These are phyloP conservation scores for Xenopus petersii DNA, from an alignment of 2,797 vertebrate species.

Conservation along the genomic window DNA sequence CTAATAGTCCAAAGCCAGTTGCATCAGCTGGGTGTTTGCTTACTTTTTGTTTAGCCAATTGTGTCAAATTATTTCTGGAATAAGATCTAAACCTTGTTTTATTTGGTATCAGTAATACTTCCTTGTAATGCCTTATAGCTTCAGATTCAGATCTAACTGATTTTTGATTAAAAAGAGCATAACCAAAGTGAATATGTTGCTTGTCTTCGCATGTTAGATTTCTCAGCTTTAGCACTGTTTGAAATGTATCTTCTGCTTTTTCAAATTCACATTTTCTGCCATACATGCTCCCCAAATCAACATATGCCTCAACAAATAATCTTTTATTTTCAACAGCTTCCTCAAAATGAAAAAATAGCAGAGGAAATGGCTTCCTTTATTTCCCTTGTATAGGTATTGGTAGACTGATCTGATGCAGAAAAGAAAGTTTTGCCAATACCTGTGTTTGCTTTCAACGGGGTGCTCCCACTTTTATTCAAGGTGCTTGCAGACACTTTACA, in stretches of 20 bases:
- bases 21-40: constrained; percentile 42
- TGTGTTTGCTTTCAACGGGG: too few relatives aligned
- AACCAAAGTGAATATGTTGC: constrained; percentile 52
- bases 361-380: neutral
- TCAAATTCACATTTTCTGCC: constrained; percentile 13
- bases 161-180: constrained; percentile 59
- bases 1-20: constrained; percentile 56
- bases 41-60: constrained; percentile 53
- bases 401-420: too few relatives aligned
- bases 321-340: constrained; percentile 25
- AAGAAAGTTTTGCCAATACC: too few relatives aligned
- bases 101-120: constrained; percentile 58
- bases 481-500: too few relatives aligned
- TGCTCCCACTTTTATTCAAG: too few relatives aligned
- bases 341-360: constrained; percentile 64
- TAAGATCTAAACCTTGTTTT: neutral
- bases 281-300: constrained; percentile 61
- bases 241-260: constrained; percentile 64
- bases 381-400: neutral
- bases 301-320: constrained; percentile 53
- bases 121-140: constrained; percentile 62
- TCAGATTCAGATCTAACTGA: constrained; percentile 51
- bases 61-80: constrained; percentile 42
- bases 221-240: constrained; percentile 50
- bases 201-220: constrained; percentile 40